Evolutionary conservation across 1,140 invertebrate species (phyloP), one percentile per base, ranked within the genome.

Genomic region (Saccostrea echinata): DNA sequence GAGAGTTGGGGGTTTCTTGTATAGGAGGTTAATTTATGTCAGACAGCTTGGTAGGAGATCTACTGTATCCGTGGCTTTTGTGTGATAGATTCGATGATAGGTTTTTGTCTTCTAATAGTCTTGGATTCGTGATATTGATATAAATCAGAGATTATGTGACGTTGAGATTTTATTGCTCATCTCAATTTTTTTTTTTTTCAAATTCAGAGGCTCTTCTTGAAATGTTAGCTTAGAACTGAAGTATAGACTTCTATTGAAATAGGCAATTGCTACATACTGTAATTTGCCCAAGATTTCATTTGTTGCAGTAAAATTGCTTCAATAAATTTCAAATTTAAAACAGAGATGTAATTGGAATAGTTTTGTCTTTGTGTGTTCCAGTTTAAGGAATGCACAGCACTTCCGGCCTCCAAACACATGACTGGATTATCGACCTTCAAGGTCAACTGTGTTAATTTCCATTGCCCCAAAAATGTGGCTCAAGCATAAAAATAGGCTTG

Each of bases 21-120:
- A 76, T 76, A 76, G 27, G 68, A 76, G 68, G 68, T 76, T 76
- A 76, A 76, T 76, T 76, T 76, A 76, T 76, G 68, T 76, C 68
- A 76, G 68, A 76, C 68, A 16, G 68, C 30, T 76, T 76, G 11
- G 30, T 76, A 27, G 68, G 68, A 16, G 24, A 76, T 76, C 68
- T 30, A 12, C 68, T 11, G 68, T 13, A 16, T 27, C 68, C 33
- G 16, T 33, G 24, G 68, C 24, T 76, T 76, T 76, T 76, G 24
- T 27, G 13, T 76, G 68, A 76, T 76, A 76, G 27, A 33, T 76
- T 76, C 33, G 27, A 76, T 76, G 27, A 76, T 30, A 76, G 30
- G 68, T 30, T 76, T 76, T 27, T 76, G 16, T 27, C 24, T 76
- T 27, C 33, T 76, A 76, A 76, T 30, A 76, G 27, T 33, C 4